A percentile compares a stretch with the other conserved stretches of the same genome.
Evolutionary conservation across 2,113 vertebrate species (phyloP).

Genomic region (Aptenodytes forsteri): DNA sequence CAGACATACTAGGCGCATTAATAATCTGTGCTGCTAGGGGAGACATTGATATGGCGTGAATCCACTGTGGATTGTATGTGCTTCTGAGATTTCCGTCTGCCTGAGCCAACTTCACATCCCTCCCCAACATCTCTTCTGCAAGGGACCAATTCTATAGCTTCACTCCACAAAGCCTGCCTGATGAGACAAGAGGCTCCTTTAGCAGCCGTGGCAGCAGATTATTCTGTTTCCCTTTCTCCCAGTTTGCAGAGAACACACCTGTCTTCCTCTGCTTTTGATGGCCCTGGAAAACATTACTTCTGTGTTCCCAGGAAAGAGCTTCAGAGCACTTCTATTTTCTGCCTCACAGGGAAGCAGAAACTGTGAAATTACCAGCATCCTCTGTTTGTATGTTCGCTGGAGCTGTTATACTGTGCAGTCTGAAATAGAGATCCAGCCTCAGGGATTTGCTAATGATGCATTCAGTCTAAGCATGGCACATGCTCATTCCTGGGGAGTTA

Average conservation of each 20-base stretch:
- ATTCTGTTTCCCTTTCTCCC: neutral
- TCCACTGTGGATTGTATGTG: accelerated
- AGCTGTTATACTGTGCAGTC: slow-evolving; percentile 20
- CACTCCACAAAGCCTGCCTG: neutral
- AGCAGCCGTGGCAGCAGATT: neutral
- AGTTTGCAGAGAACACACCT: neutral
- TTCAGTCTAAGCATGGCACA: slow-evolving; percentile 43
- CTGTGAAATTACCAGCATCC: slow-evolving; percentile 51
- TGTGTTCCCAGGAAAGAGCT: neutral
- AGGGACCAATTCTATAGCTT: neutral
- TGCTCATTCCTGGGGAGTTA: slow-evolving; percentile 59
- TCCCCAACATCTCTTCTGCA: neutral
- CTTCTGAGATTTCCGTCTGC: neutral
- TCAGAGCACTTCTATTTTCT: slow-evolving; percentile 42
- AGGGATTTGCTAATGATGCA: slow-evolving; percentile 47
- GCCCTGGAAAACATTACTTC: neutral
- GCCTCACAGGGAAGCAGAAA: slow-evolving; percentile 37
- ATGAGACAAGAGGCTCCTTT: neutral
- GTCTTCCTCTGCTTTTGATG: neutral
- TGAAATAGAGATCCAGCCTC: slow-evolving; percentile 36
- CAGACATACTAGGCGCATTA: neutral
- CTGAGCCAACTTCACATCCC: neutral
- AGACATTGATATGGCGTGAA: neutral
- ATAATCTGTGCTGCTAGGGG: neutral
- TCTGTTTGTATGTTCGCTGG: slow-evolving; percentile 34